Evolutionary conservation across 2,888 invertebrate genomes (phyloP), one percentile per base, ranked within the genome.

Genomic region (Parasteatoda lunata): DNA sequence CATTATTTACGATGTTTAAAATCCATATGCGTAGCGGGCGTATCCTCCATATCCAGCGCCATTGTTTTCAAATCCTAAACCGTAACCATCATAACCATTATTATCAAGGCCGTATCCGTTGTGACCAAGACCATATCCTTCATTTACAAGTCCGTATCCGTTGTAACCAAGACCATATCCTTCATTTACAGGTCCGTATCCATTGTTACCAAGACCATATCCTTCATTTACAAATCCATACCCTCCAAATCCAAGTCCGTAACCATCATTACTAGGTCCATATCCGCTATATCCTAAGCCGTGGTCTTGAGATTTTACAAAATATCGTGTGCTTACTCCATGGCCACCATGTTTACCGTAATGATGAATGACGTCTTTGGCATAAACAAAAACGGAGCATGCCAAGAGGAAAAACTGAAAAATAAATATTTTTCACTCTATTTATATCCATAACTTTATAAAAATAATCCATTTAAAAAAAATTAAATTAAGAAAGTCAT

Each of bases 341-440:
- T 64, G 9, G 45, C 84, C 78, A 6, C 78, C 78, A n/a, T 84
- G 69, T 7, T 68, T 68, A 30, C 72, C 69, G 15, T 84, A 52
- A n/a, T 84, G 84, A n/a, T 72, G 78, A n/a, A 84, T 84, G 4
- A 84, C 84, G 13, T 78, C 78, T 2, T 69, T 69, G 4, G n/a
- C 78, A 11, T 49, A 13, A 8, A 65, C 59, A 30, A n/a, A 78
- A 15, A 64, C 72, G 5, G 64, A 49, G 45, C 59, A 68, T 13
- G 59, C 75, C 47, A 78, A n/a, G 7, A 84, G 51, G 11, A 73
- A 3, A 8, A 78, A 13, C 84, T 84, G 45, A 0, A n/a, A 64
- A 68, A 54, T 59, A 13, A 59, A 59, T 59, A 5, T 13, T 8
- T 59, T 59, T 59, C 9, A 59, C 59, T 13, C 4, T 54, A 59